Evolutionary conservation across 2,113 vertebrate species (phyloP).

Genomic region (Sapajus apella): DNA sequence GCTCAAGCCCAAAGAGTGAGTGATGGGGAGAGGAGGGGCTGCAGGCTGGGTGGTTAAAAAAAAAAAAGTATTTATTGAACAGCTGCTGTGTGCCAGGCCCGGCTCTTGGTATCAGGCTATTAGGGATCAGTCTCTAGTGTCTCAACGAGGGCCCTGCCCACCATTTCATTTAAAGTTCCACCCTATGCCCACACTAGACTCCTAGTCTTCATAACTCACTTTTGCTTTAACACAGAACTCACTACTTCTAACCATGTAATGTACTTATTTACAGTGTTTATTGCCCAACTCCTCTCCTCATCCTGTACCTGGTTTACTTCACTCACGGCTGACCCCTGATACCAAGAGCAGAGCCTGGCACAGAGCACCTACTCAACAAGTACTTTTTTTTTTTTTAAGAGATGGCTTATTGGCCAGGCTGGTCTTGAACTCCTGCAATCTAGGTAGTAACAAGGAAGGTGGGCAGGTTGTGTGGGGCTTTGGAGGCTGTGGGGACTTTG

Average conservation of each 20-base stretch:
- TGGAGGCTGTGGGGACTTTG: neutral
- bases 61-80: too few species aligned
- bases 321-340: too few species aligned
- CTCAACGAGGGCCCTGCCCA: neutral
- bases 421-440: neutral
- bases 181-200: neutral
- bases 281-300: neutral
- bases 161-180: neutral
- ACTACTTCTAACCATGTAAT: too few species aligned
- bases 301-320: neutral
- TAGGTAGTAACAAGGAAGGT: neutral
- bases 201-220: too few species aligned
- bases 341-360: neutral
- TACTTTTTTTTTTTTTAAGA: neutral
- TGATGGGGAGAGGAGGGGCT: neutral
- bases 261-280: neutral
- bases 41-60: neutral
- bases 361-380: neutral
- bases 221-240: neutral
- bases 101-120: too few species aligned
- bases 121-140: neutral
- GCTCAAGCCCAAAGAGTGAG: neutral
- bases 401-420: too few species aligned
- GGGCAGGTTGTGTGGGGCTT: too few species aligned
- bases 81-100: too few species aligned